A percentile compares a stretch with the other conserved stretches of the same genome.
Conservation (phyloP, 2,888 invertebrate genomes). For the Micoletzkya japonica region DNA sequence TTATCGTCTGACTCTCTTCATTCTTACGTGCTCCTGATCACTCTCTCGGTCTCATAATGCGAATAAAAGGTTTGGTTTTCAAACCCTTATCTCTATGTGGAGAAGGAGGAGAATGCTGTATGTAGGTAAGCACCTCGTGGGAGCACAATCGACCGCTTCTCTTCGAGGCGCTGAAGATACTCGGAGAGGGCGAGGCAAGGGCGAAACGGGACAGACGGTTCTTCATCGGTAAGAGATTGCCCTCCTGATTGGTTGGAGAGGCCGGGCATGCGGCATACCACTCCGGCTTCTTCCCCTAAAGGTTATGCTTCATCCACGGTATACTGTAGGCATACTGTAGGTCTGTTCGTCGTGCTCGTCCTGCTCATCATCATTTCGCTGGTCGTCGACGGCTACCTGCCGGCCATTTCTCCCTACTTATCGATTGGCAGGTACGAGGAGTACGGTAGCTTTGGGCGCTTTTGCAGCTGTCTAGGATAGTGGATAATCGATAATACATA, state of each 20-base stretch:
- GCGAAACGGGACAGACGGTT: conserved; percentile 51
- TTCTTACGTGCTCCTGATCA: too few relatives aligned
- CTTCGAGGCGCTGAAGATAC: conserved; percentile 47
- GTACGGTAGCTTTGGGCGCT: too few relatives aligned
- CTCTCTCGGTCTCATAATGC: too few relatives aligned
- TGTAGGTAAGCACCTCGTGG: conserved; percentile 36
- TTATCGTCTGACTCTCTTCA: too few relatives aligned
- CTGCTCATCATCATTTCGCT: conserved; percentile 36
- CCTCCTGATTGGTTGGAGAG: conserved; percentile 34
- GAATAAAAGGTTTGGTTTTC: too few relatives aligned
- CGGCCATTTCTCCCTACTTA: conserved; percentile 33
- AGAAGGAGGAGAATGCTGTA: background rate
- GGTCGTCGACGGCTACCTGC: conserved; percentile 32
- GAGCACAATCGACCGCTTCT: conserved; percentile 47
- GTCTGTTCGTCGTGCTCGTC: conserved; percentile 30
- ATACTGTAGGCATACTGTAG: conserved; percentile 1
- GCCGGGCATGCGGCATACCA: too few relatives aligned
- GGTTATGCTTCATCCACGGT: background rate
- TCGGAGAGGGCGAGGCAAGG: conserved; percentile 56
- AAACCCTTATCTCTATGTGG: background rate
- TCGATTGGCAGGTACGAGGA: conserved; percentile 35
- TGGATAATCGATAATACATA: too few relatives aligned
- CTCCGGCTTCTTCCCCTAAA: too few relatives aligned
- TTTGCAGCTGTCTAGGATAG: too few relatives aligned
- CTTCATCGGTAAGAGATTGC: conserved; percentile 37